A percentile compares a stretch with the other conserved stretches of the same genome.
phyloP scores from a whole-genome alignment of 1,140 invertebrate species.

The Amphibalanus amphitrite region DNA sequence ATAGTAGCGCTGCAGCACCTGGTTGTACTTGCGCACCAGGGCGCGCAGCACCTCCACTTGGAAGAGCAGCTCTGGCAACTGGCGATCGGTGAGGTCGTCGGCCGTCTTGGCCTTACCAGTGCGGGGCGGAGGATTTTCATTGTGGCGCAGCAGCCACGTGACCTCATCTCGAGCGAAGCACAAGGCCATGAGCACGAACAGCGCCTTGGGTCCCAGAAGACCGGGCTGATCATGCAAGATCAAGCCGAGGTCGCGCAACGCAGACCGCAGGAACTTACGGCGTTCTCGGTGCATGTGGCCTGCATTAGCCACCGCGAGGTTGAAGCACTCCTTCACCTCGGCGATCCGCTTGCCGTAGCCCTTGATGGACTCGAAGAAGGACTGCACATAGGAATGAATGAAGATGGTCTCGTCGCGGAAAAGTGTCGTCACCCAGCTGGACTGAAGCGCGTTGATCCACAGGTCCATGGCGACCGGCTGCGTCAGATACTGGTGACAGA shows the following conservation, averaged over 20 bases:
- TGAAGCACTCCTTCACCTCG: constrained; percentile 89
- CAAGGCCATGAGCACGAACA: constrained; percentile 89
- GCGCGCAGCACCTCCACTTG: constrained; percentile 90
- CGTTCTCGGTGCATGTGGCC: constrained; percentile 79
- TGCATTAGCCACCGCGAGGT: constrained; percentile 71
- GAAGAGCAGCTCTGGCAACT: constrained; percentile 91
- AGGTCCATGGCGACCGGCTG: constrained; percentile 61
- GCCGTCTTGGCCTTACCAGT: constrained; percentile 66
- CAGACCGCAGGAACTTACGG: constrained; percentile 86
- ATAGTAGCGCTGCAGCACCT: constrained; percentile 91
- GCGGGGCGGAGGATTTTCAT: constrained; percentile 77
- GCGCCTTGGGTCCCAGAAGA: constrained; percentile 86
- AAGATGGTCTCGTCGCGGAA: constrained; percentile 95
- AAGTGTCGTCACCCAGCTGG: constrained; percentile 80
- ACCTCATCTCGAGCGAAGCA: constrained; percentile 93
- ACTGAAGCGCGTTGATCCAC: constrained; percentile 78
- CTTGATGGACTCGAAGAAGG: constrained; percentile 88
- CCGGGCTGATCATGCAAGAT: constrained; percentile 97
- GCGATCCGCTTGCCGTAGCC: constrained; percentile 79
- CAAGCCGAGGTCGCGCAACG: constrained; percentile 83
- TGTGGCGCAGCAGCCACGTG: constrained; percentile 81
- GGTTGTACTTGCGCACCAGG: constrained; percentile 20
- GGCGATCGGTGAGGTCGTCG: constrained; percentile 80
- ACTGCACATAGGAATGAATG: constrained; percentile 82
- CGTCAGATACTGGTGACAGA: constrained; percentile 68